Percentiles rank a stretch among this genome's conserved stretches.
Conservation (phyloP, 2,113 vertebrate species). For the Lanius collurio region DNA sequence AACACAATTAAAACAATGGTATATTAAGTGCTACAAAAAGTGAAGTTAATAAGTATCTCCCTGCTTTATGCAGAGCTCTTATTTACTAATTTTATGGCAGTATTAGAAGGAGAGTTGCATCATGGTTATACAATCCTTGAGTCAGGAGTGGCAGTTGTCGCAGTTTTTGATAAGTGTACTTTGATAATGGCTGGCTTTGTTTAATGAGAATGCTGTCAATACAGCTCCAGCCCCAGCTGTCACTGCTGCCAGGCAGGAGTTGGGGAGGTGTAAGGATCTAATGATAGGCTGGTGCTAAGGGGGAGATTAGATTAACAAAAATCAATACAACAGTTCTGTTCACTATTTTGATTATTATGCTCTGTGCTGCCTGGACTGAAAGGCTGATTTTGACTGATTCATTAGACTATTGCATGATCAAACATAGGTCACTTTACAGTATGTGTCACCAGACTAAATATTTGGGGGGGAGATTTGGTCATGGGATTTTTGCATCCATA, state of each 20-base stretch:
- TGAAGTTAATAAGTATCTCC: not conserved
- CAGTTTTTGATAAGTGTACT: not conserved
- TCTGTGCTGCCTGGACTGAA: not conserved
- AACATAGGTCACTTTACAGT: not conserved
- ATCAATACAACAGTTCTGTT: conserved; percentile 49
- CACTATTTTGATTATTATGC: conserved; percentile 24
- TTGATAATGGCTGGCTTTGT: conserved; percentile 12
- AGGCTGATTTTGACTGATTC: conserved; percentile 37
- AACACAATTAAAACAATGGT: not conserved
- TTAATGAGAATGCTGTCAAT: conserved; percentile 14
- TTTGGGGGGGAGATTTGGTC: not conserved
- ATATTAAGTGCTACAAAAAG: not conserved
- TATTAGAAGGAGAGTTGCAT: not conserved
- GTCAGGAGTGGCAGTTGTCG: not conserved
- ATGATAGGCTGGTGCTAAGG: conserved; percentile 8
- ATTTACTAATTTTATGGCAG: not conserved
- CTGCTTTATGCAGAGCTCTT: not conserved
- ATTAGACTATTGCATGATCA: not conserved
- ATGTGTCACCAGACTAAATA: not conserved
- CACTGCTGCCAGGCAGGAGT: not conserved
- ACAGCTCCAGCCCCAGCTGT: not conserved
- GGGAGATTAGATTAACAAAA: conserved; percentile 57
- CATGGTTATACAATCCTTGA: not conserved
- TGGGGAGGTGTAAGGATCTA: conserved; percentile 3
- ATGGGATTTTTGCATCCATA: not conserved